Evolutionary conservation across 1,140 invertebrate species (phyloP).

Genomic region (Paracyclopina nana): DNA sequence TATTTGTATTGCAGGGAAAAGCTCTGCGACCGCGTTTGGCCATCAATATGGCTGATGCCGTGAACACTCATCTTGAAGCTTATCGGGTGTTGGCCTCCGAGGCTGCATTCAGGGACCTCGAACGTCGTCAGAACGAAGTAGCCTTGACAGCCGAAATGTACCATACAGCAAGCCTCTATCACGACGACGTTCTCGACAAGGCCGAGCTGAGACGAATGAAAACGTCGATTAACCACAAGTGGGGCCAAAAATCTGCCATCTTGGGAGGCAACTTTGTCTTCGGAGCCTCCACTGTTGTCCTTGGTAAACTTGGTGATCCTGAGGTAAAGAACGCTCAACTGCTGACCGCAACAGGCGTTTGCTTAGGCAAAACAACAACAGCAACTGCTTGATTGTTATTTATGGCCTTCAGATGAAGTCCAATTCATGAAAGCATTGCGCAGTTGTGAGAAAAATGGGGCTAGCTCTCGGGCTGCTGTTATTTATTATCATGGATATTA

Average conservation of each 20-base stretch:
- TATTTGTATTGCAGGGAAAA: too few relatives aligned
- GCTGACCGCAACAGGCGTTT: too few relatives aligned
- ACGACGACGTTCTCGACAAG: constrained; percentile 97
- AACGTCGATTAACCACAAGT: constrained; percentile 76
- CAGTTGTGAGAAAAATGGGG: neutral
- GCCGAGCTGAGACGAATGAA: constrained; percentile 87
- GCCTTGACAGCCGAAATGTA: constrained; percentile 98
- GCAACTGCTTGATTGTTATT: too few relatives aligned
- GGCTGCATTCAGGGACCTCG: too few relatives aligned
- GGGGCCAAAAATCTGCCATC: constrained; percentile 41
- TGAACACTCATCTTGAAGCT: constrained; percentile 51
- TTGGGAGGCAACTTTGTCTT: neutral
- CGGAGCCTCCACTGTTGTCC: neutral
- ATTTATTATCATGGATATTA: too few relatives aligned
- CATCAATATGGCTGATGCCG: constrained; percentile 68
- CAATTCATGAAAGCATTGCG: too few relatives aligned
- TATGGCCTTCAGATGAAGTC: neutral
- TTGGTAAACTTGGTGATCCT: neutral
- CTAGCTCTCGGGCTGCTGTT: neutral
- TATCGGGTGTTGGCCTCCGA: too few relatives aligned
- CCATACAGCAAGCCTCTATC: constrained; percentile 90
- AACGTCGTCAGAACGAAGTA: constrained; percentile 61
- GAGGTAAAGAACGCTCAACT: too few relatives aligned
- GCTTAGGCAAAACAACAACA: too few relatives aligned
- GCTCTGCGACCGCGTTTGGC: constrained; percentile 80